Base-by-base conservation (phyloP, 37 sponge, comb jelly and placozoan genomes). In the Cliona cf. orientalis region DNA sequence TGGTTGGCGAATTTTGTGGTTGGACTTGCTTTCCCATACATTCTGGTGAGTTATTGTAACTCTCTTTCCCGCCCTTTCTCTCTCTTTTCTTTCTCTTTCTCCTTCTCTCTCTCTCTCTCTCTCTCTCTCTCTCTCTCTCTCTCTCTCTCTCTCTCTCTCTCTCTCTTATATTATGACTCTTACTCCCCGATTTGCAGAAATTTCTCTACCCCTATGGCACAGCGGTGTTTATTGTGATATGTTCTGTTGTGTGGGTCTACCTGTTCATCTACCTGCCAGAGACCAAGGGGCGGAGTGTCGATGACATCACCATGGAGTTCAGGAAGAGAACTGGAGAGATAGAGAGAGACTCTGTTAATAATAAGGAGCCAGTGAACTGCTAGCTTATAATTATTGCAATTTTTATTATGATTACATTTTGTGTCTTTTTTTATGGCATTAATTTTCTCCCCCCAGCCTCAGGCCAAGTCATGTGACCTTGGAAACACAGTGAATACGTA, bases 211-310 rank as follows among this genome's bases (percentile, higher is more conserved):
- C 90, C 0, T 89, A 89, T 78, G 83, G 86, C 1, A 74, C 71
- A 25, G 32, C 39, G 19, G 33, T 89, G 33, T 89, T 89, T 61
- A 65, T 42, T 1, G 74, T 49, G 22, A 71, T 28, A 0, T 89
- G 83, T 77, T 73, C 42, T 22, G 1, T 40, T 1, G 23, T 83
- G 21, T 83, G 90, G 84, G 1, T 83, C 25, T 83, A 62, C 42
- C 61, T 72, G 37, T 83, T 64, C 74, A 14, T 60, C 38, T 83
- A 58, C 66, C 69, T 89, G 0, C 84, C 84, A 4, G 90, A 89
- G 68, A 89, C 90, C 46, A 89, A 89, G 59, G 84, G 84, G 6
- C 41, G 38, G 64, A 65, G 69, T 39, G 84, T 89, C 57, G 90
- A 89, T 26, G 66, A 89, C 42, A 78, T 87, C 34, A 74, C 76